Conservation (phyloP, 2,113 vertebrate genomes). For the Holacanthus passer region DNA sequence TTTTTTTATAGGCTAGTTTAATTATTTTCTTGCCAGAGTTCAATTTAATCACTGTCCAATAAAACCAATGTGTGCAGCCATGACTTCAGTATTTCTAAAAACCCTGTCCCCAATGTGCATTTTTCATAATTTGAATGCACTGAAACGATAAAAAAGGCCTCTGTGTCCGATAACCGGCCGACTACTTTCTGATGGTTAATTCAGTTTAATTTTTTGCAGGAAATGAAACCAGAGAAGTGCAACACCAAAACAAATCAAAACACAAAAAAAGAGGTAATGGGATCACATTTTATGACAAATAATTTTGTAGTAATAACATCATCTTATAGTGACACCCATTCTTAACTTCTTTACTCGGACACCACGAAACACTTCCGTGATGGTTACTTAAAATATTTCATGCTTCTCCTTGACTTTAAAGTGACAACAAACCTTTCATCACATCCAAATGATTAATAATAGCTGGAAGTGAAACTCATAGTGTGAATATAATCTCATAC, state of each 20-base stretch:
- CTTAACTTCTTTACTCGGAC: not conserved
- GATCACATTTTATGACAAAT: not conserved
- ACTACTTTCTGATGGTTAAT: slow-evolving; percentile 10
- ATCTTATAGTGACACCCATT: not conserved
- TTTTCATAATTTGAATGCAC: not conserved
- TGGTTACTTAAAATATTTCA: too few species aligned
- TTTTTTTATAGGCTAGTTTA: not conserved
- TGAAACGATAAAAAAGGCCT: not conserved
- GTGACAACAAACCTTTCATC: not conserved
- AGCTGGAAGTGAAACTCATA: not conserved
- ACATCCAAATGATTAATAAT: not conserved
- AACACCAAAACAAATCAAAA: not conserved
- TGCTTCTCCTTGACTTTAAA: not conserved
- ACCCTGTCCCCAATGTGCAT: not conserved
- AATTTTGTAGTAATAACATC: not conserved
- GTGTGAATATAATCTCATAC: not conserved
- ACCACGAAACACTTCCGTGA: not conserved
- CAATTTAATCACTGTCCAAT: too few species aligned
- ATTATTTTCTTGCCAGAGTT: not conserved
- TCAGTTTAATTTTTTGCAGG: not conserved
- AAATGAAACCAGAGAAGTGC: not conserved
- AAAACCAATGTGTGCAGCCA: not conserved
- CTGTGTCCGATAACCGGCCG: not conserved
- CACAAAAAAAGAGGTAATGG: not conserved
- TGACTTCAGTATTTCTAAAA: not conserved